Conservation (phyloP, 2,797 vertebrate species). For the Nasua narica region DNA sequence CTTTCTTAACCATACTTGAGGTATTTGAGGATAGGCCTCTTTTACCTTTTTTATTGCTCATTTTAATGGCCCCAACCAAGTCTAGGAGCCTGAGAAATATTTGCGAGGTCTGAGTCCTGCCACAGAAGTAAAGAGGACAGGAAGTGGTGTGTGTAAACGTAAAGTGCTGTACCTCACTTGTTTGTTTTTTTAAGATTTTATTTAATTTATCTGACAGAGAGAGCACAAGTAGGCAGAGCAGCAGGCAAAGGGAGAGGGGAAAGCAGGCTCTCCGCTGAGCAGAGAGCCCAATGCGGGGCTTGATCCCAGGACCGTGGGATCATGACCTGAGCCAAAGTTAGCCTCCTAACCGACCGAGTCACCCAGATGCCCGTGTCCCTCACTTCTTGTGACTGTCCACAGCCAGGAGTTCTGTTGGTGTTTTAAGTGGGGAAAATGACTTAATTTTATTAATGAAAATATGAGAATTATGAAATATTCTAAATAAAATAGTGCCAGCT, state of each 20-base stretch:
- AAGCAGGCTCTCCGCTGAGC: too few species aligned
- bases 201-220: too few species aligned
- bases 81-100: not conserved
- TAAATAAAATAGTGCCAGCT: slow-evolving; percentile 9
- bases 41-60: not conserved
- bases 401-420: not conserved
- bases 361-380: not conserved
- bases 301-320: too few species aligned
- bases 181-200: too few species aligned
- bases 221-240: too few species aligned
- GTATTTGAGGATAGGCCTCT: not conserved
- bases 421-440: not conserved
- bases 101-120: not conserved
- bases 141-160: not conserved
- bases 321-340: too few species aligned
- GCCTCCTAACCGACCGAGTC: too few species aligned
- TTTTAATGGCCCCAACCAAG: not conserved
- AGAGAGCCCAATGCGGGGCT: too few species aligned
- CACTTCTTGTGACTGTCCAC: not conserved
- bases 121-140: not conserved
- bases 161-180: not conserved
- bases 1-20: not conserved
- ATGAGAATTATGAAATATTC: not conserved
- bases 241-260: too few species aligned
- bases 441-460: not conserved